These are phyloP conservation scores for Henricia sp. DNA, from an alignment of 53 echinoderm and acorn worm species.

Conservation along the genomic window DNA sequence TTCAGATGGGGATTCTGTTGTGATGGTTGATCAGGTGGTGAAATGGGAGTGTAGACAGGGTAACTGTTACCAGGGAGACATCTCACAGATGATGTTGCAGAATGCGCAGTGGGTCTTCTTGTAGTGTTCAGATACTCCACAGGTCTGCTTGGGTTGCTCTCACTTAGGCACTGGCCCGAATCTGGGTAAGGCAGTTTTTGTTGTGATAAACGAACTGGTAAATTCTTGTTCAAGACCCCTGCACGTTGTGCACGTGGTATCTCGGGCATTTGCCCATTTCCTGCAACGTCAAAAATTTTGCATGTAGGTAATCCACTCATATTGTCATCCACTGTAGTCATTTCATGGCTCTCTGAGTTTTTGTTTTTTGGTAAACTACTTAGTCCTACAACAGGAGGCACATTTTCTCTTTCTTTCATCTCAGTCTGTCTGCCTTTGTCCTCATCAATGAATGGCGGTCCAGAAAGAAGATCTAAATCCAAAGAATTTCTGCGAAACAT, in stretches of 20 bases:
- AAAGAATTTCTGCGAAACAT: neutral
- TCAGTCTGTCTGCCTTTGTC: neutral
- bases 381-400: neutral
- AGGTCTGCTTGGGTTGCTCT: neutral
- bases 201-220: neutral
- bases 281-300: constrained; percentile 16
- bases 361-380: neutral
- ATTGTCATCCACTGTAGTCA: neutral
- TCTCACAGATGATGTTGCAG: no score
- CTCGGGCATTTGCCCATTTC: constrained; percentile 29
- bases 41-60: no score
- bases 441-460: neutral
- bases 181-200: neutral
- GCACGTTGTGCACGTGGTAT: neutral
- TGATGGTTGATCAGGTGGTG: no score
- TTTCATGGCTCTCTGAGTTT: neutral
- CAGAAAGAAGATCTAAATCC: neutral
- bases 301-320: neutral
- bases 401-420: constrained; percentile 8
- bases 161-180: no score
- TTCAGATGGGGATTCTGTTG: no score
- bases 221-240: neutral
- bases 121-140: no score
- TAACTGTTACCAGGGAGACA: no score
- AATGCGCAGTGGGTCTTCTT: no score